A percentile compares a stretch with the other conserved stretches of the same genome.
Evolutionary conservation across 1,140 invertebrate species (phyloP).

Genomic region (Colletes latitarsis): DNA sequence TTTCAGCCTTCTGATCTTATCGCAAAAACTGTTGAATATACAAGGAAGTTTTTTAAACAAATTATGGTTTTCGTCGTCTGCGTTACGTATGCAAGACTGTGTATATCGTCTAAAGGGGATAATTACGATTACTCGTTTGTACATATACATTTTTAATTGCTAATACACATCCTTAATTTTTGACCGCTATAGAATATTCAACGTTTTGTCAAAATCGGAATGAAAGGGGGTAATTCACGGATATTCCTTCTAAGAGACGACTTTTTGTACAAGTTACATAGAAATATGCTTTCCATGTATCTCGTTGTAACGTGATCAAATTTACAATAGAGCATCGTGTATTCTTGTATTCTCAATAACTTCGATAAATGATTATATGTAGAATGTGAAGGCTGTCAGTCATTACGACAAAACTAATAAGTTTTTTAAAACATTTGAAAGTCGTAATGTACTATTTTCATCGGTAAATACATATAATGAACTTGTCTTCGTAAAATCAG

Average conservation of each 20-base stretch:
- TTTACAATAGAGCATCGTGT: constrained; percentile 41
- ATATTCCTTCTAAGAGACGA: background rate
- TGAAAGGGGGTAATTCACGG: too few relatives aligned
- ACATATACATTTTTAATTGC: too few relatives aligned
- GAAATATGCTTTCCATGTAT: constrained; percentile 29
- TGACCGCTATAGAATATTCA: too few relatives aligned
- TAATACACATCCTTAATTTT: too few relatives aligned
- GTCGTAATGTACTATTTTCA: constrained; percentile 20
- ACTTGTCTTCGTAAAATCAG: constrained; percentile 10
- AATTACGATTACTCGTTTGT: too few relatives aligned
- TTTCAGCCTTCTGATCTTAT: too few relatives aligned
- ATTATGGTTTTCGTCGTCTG: too few relatives aligned
- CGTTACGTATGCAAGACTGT: too few relatives aligned
- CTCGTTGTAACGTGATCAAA: constrained; percentile 39
- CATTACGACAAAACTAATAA: constrained; percentile 51
- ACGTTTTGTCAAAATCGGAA: too few relatives aligned
- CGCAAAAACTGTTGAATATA: too few relatives aligned
- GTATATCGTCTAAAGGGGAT: too few relatives aligned
- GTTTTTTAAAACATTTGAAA: constrained; percentile 32
- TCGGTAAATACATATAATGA: constrained; percentile 16
- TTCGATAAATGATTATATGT: constrained; percentile 71
- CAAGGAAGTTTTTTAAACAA: too few relatives aligned
- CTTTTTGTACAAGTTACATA: constrained; percentile 20
- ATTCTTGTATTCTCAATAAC: constrained; percentile 57
- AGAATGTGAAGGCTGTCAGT: constrained; percentile 61